Conservation (phyloP, 2,888 invertebrate genomes). For the Lydus trimaculatus region DNA sequence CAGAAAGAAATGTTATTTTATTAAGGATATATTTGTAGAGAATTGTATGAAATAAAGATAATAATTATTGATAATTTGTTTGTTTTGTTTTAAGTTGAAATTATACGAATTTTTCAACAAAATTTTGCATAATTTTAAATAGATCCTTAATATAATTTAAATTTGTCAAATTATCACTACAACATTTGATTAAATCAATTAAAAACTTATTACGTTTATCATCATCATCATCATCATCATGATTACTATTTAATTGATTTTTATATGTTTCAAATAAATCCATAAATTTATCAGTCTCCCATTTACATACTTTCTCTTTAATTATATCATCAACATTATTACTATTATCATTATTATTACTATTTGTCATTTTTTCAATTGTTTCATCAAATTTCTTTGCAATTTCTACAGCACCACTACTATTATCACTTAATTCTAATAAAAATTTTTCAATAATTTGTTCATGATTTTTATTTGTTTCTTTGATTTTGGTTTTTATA, state of each 20-base stretch:
- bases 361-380: background rate
- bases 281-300: conserved; percentile 20
- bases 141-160: conserved; percentile 15
- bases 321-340: conserved; percentile 11
- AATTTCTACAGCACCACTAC: conserved; percentile 20
- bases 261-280: conserved; percentile 12
- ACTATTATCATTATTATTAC: background rate
- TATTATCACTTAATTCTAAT: background rate
- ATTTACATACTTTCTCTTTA: conserved; percentile 16
- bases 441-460: background rate
- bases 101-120: conserved; percentile 8
- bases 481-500: background rate
- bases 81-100: background rate
- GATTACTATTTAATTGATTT: conserved; percentile 11
- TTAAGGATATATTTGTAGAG: background rate
- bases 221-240: too few relatives aligned
- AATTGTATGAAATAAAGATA: background rate
- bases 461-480: background rate
- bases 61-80: background rate
- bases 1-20: background rate
- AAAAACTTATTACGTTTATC: conserved; percentile 17
- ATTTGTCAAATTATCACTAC: conserved; percentile 16
- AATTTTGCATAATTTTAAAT: conserved; percentile 11
- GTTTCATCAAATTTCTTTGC: conserved; percentile 9
- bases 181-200: conserved; percentile 14